These are phyloP conservation scores for Puffinus mauretanicus DNA, from an alignment of 2,113 vertebrate species.

Conservation along the genomic window DNA sequence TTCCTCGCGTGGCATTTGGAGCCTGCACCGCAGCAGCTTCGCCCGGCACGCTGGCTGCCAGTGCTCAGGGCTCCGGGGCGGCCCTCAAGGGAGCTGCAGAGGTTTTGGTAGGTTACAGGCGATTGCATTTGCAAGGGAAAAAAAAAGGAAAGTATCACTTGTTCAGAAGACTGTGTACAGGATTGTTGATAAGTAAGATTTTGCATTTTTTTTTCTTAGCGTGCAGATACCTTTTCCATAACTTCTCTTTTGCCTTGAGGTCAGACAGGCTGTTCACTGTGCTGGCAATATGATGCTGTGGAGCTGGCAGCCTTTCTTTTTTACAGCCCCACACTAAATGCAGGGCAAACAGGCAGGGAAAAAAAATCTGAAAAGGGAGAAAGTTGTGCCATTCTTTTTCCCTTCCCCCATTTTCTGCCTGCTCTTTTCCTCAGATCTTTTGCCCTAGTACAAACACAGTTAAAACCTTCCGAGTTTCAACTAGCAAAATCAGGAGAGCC, in stretches of 20 bases:
- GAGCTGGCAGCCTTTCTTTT: background rate
- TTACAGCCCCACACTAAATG: background rate
- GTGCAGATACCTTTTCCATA: background rate
- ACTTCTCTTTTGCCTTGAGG: background rate
- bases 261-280: background rate
- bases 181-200: background rate
- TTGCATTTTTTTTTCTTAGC: background rate
- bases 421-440: background rate
- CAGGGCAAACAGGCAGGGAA: background rate
- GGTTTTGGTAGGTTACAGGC: background rate
- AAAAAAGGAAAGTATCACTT: background rate
- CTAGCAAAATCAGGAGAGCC: background rate
- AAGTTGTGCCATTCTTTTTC: background rate
- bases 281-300: background rate
- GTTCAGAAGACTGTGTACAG: background rate
- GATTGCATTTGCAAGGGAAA: background rate
- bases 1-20: fast-evolving
- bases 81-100: background rate
- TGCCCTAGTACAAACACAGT: background rate
- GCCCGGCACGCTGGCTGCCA: background rate
- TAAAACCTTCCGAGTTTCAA: background rate
- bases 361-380: background rate
- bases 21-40: background rate
- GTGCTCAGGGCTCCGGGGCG: fast-evolving
- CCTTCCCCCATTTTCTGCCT: background rate